Evolutionary conservation across 2,888 invertebrate genomes (phyloP).

Genomic region (Drosophila gaucha): DNA sequence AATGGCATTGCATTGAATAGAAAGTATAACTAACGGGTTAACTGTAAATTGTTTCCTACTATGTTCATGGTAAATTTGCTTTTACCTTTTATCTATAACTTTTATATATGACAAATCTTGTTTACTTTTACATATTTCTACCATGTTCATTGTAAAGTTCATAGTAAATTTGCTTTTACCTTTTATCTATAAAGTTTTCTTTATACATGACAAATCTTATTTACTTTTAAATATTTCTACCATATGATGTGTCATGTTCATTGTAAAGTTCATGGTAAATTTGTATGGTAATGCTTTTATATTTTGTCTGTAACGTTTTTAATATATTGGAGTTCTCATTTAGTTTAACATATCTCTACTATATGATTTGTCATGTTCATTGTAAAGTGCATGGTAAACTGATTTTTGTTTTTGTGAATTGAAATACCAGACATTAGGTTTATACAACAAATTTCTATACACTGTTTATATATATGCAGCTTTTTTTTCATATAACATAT

Average conservation of each 20-base stretch:
- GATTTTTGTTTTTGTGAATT: not conserved
- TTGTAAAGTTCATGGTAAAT: not conserved
- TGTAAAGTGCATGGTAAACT: not conserved
- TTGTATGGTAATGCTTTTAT: not conserved
- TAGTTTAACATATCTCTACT: no score
- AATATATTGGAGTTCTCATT: not conserved
- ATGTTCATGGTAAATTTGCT: conserved; percentile 6
- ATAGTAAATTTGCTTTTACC: not conserved
- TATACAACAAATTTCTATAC: not conserved
- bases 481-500: no score
- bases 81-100: not conserved
- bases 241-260: not conserved
- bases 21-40: conserved; percentile 6
- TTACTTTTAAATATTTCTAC: not conserved
- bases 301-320: no score
- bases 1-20: not conserved
- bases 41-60: not conserved
- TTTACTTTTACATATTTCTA: not conserved
- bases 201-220: not conserved
- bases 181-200: not conserved
- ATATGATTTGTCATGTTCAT: not conserved
- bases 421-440: not conserved
- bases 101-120: not conserved
- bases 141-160: not conserved
- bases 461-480: not conserved